Conservation (phyloP, 2,888 invertebrate genomes). For the Spodoptera picta region DNA sequence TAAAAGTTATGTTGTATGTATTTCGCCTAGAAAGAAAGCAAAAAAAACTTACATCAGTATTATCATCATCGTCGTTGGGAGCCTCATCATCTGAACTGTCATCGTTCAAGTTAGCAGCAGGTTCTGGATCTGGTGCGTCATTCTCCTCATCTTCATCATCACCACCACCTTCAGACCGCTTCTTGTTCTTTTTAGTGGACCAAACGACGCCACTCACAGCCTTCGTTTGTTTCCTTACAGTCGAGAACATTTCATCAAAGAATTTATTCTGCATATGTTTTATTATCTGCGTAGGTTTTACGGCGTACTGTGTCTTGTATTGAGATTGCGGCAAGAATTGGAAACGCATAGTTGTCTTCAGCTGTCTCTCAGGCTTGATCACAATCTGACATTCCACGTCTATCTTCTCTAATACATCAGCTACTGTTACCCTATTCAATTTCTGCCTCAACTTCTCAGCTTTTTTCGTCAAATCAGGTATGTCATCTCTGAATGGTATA, state of each 20-base stretch:
- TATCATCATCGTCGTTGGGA: constrained; percentile 88
- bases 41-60: constrained; percentile 78
- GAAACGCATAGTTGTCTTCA: constrained; percentile 91
- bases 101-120: constrained; percentile 70
- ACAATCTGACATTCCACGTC: constrained; percentile 89
- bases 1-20: too few species aligned
- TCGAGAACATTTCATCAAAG: constrained; percentile 90
- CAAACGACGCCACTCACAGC: constrained; percentile 84
- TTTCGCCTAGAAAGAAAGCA: background rate
- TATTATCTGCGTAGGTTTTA: constrained; percentile 92
- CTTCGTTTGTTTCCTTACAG: constrained; percentile 89
- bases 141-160: constrained; percentile 81
- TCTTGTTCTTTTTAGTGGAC: constrained; percentile 83
- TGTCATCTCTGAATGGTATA: constrained; percentile 92
- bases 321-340: constrained; percentile 92
- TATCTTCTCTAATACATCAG: constrained; percentile 93
- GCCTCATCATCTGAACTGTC: constrained; percentile 92
- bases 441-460: constrained; percentile 92
- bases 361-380: constrained; percentile 85
- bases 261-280: constrained; percentile 92
- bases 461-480: constrained; percentile 83
- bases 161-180: constrained; percentile 65
- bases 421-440: constrained; percentile 93
- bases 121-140: constrained; percentile 61
- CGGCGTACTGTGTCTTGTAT: constrained; percentile 92